A percentile compares a stretch with the other conserved stretches of the same genome.
Conservation (phyloP, 2,888 invertebrate species). For the Cephus pulcher region DNA sequence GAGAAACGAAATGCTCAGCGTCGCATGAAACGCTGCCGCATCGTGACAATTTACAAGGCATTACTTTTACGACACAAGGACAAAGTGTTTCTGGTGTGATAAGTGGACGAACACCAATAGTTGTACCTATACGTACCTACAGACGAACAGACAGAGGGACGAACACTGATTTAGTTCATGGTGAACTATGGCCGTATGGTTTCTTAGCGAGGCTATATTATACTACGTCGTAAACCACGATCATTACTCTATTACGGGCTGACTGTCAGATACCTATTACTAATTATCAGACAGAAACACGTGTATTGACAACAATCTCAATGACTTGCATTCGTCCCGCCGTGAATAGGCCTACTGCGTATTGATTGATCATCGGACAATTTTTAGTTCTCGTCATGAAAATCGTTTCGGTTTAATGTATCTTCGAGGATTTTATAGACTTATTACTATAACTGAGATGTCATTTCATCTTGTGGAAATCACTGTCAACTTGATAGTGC, state of each 20-base stretch:
- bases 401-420: not conserved
- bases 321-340: not conserved
- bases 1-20: not conserved
- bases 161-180: slow-evolving; percentile 5
- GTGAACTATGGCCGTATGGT: slow-evolving; percentile 38
- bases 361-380: not conserved
- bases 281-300: slow-evolving; percentile 61
- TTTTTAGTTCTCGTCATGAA: too few species aligned
- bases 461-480: not conserved
- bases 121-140: slow-evolving; percentile 8
- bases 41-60: slow-evolving; percentile 43
- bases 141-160: slow-evolving; percentile 32
- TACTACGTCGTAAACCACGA: slow-evolving; percentile 62
- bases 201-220: slow-evolving; percentile 47
- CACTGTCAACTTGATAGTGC: not conserved
- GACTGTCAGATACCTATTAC: slow-evolving; percentile 51
- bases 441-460: not conserved
- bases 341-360: not conserved
- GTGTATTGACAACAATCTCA: slow-evolving; percentile 53
- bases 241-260: slow-evolving; percentile 63
- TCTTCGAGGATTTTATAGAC: not conserved
- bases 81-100: slow-evolving; percentile 49
- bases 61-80: slow-evolving; percentile 46
- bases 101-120: slow-evolving; percentile 34
- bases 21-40: slow-evolving; percentile 14